Evolutionary conservation across 2,888 invertebrate species (phyloP), one percentile per base, ranked within the genome.

Genomic region (Limenitis camilla): DNA sequence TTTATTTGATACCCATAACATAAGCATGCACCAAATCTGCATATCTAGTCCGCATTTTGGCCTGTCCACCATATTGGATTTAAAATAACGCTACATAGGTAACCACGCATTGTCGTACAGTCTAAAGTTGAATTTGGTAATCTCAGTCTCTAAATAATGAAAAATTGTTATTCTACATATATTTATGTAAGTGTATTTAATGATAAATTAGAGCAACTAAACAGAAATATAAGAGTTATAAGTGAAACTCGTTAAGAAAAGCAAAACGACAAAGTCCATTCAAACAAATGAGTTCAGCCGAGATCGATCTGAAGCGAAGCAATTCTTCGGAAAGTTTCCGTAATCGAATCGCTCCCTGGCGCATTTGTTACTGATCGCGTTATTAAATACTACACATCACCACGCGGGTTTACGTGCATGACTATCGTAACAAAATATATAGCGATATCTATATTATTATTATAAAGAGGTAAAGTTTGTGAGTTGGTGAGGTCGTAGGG

Each of bases 241-340:
- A 19, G 9, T 38, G 10, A 11, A 45, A 45, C 11, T 45, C 45
- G 38, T 30, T 45, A 45, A 36, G 29, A 38, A 19, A 45, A 36
- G 35, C 11, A 36, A 36, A 45, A 38, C 7, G 30, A 9, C 5
- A 45, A 45, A 45, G 30, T 45, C 29, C 30, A 45, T 38, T 45
- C 30, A 45, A 45, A 38, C 44, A 35, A 44, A 44, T 28, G 35
- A 44, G 9, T 38, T 45, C 11, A 29, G 8, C 6, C n/a, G 36
- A 29, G 30, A 45, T 45, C 36, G 45, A 38, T 38, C 19, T 6
- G 6, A 8, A 19, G 7, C 45, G 36, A 4, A 19, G 38, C 38
- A 38, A 45, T 45, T 45, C 30, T 38, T 29, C 45, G 36, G 11
- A 45, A 45, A 45, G 36, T 45, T 45, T 45, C 36, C 11, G 10